Evolutionary conservation across 2,888 invertebrate genomes (phyloP).

Genomic region (Diadegma fenestrale): DNA sequence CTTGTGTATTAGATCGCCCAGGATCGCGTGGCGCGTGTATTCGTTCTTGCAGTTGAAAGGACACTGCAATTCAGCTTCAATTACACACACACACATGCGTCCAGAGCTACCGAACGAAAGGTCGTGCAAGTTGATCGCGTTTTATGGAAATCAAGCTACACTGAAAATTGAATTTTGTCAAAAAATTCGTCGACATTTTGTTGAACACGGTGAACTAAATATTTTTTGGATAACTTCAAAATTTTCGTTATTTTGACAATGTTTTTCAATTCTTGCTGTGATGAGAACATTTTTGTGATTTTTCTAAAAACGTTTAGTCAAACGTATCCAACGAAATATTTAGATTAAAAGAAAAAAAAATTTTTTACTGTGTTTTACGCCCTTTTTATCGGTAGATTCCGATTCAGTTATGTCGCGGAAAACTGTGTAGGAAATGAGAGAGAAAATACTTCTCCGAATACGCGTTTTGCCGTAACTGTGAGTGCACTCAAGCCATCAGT

Average conservation of each 20-base stretch:
- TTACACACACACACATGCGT: conserved; percentile 13
- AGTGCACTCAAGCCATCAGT: conserved; percentile 58
- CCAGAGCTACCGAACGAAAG: background rate
- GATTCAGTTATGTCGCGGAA: background rate
- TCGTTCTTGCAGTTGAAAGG: conserved; percentile 58
- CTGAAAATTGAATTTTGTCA: too few species aligned
- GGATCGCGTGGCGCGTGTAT: conserved; percentile 63
- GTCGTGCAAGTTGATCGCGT: background rate
- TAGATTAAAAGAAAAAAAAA: too few species aligned
- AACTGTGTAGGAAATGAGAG: conserved; percentile 30
- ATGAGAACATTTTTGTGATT: too few species aligned
- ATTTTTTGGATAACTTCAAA: too few species aligned
- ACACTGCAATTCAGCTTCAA: conserved; percentile 38
- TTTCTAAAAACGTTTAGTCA: too few species aligned
- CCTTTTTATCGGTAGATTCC: conserved; percentile 5
- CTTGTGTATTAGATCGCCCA: conserved; percentile 64
- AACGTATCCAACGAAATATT: too few species aligned
- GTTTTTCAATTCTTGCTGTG: too few species aligned
- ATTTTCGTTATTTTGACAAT: too few species aligned
- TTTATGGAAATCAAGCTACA: background rate
- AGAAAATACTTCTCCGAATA: conserved; percentile 53
- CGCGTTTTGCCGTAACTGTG: conserved; percentile 66
- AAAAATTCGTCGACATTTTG: too few species aligned
- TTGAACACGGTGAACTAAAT: too few species aligned
- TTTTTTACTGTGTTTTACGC: too few species aligned